Base-by-base conservation (phyloP, 1,140 invertebrate genomes). In the Theocolax elegans region DNA sequence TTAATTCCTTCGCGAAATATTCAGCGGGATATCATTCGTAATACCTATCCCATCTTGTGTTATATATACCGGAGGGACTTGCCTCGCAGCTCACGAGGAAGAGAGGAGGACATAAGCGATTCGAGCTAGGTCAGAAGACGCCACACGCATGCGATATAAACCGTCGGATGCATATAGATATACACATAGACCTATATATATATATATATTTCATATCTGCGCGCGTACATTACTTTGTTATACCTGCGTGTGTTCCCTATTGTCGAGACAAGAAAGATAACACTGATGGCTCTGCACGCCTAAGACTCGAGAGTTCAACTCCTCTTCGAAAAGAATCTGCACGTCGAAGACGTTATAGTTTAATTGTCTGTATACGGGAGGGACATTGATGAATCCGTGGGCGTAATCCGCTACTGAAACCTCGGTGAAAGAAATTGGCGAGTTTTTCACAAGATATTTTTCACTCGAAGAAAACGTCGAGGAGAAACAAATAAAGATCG, bases 71-170 rank as follows among this genome's bases (percentile, higher is more conserved):
- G 19, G 56, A 40, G 38, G 56, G 19, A 59, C 19, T 51, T 27
- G 6, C 25, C 15, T 9, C 15, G 51, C 8, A 35, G 27, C 38
- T 23, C 10, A 27, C 15, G 60, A 48, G 42, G 19, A 17, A 29
- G 60, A 66, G 48, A 46, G 40, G 29, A 23, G 27, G 64, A 13
- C 19, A 40, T n/a, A 17, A 21, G n/a, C 1, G 23, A 17, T 19
- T 23, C 12, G 4, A 46, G 27, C 2, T 81, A 80, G 77, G 76
- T 73, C 73, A 77, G 46, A 77, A 60, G 58, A 82, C 78, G 77
- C 80, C 66, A 75, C 72, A 74, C 76, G 81, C 80, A 82, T 82
- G 78, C 80, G 72, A 75, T 77, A 83, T 83, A 76, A 74, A 59
- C 40, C 49, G 51, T 40, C 38, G 27, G n/a, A n/a, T n/a, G 15